These are phyloP conservation scores for Osmerus mordax DNA, from an alignment of 2,113 vertebrate genomes.

Conservation along the genomic window DNA sequence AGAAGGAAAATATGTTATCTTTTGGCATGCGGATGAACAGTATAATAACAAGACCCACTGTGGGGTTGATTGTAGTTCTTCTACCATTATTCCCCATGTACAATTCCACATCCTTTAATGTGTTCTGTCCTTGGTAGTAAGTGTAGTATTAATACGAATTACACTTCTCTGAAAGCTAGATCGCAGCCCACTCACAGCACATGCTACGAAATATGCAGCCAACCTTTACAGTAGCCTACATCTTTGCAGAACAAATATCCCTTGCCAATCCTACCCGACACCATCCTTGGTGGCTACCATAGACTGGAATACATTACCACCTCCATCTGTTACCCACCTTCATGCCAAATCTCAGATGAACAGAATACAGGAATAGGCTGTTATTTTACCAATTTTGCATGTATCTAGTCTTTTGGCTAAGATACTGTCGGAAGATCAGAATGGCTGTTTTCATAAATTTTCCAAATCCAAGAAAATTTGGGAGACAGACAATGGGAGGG, in stretches of 20 bases:
- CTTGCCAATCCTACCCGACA: neutral
- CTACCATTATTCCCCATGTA: too few species aligned
- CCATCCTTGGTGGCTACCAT: neutral
- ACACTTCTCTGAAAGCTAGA: too few species aligned
- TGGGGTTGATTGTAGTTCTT: too few species aligned
- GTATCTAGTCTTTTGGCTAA: too few species aligned
- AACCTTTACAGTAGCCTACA: neutral
- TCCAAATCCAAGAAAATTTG: too few species aligned
- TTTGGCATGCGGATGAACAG: neutral
- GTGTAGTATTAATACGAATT: too few species aligned
- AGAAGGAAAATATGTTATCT: slow-evolving; percentile 25
- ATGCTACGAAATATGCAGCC: neutral
- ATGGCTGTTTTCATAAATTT: too few species aligned
- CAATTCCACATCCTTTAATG: slow-evolving; percentile 18
- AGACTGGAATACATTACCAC: neutral
- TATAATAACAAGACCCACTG: too few species aligned
- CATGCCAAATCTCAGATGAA: neutral
- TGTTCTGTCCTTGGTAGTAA: neutral
- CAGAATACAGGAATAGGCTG: neutral
- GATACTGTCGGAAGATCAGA: too few species aligned
- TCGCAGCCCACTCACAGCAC: neutral
- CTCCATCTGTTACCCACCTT: neutral
- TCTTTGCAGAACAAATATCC: neutral
- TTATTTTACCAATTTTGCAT: too few species aligned
- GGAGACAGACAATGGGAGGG: too few species aligned